phyloP scores from a whole-genome alignment of 2,797 vertebrate species.

The Craterocephalus amniculus region DNA sequence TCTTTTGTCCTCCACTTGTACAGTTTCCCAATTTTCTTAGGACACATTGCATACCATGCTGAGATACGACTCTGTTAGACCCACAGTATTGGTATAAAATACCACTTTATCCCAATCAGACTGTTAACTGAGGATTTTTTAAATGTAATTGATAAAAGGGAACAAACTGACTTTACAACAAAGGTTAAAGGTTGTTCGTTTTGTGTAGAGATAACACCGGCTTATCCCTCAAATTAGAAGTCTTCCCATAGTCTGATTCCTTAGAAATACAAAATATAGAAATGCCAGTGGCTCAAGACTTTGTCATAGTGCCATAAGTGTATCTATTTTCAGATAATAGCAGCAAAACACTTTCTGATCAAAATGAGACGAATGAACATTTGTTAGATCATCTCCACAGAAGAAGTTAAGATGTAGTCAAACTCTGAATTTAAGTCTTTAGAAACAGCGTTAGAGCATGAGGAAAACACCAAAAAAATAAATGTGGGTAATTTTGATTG shows the following conservation, averaged over 20 bases:
- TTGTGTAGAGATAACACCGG: no score
- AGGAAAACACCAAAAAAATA: conserved; percentile 31
- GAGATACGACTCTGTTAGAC: no score
- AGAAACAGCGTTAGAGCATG: conserved; percentile 50
- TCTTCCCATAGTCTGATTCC: background rate
- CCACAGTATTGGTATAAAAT: background rate
- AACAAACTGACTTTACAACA: background rate
- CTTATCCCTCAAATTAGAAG: background rate
- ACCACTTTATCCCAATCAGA: background rate
- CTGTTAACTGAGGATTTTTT: background rate
- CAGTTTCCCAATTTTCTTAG: background rate
- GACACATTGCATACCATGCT: background rate
- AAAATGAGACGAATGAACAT: conserved; percentile 22
- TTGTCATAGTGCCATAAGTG: background rate
- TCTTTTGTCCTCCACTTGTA: background rate
- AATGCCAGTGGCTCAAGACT: background rate
- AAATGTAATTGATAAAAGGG: background rate
- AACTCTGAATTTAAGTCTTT: conserved; percentile 29
- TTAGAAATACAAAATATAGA: background rate
- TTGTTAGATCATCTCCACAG: conserved; percentile 1
- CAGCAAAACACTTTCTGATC: conserved; percentile 28
- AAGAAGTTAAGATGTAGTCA: conserved; percentile 15
- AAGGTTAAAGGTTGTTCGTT: background rate
- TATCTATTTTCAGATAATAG: background rate
- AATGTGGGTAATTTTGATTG: conserved; percentile 21